Evolutionary conservation across 1,140 invertebrate genomes (phyloP), one percentile per base, ranked within the genome.

Genomic region (Danaus plexippus): DNA sequence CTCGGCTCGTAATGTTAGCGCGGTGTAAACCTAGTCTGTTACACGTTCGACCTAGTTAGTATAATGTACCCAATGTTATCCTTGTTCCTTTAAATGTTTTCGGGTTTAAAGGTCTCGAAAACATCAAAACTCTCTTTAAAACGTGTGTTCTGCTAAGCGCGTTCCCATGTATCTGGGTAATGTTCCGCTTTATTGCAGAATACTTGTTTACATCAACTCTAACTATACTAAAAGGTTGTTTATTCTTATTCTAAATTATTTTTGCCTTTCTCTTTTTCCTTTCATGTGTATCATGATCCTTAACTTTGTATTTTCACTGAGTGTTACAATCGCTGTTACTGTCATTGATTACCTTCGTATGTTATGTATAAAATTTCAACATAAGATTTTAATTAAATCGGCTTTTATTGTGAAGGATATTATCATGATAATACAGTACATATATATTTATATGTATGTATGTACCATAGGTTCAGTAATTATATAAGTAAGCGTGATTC

Each of bases 61-160:
- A 13, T 15, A 11, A 47, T 9, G 12, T 42, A n/a, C 52, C 41
- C 45, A 56, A 59, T 65, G 45, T 57, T 54, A 57, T 43, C 48
- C 40, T 15, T 43, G 46, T 49, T 49, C 45, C 42, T 42, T 12
- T 55, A 22, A 59, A 62, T 53, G 57, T 54, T 47, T 57, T 41
- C 47, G 45, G 52, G 67, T 67, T 64, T 60, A 67, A 67, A 73
- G 67, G 63, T 70, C 63, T 64, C 61, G 55, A 61, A 63, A 70
- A 68, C 70, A 73, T 64, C 61, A 66, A 64, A 66, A 67, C 52
- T 64, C 61, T 60, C 60, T 69, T 64, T 57, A 56, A 52, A 57
- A 51, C 60, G 48, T 61, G 44, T 66, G 64, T 61, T 57, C 45
- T 47, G 58, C 60, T 63, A 70, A 73, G 70, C 64, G 67, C 54